Evolutionary conservation across 2,888 invertebrate species (phyloP).

Genomic region (Callinectes sapidus): DNA sequence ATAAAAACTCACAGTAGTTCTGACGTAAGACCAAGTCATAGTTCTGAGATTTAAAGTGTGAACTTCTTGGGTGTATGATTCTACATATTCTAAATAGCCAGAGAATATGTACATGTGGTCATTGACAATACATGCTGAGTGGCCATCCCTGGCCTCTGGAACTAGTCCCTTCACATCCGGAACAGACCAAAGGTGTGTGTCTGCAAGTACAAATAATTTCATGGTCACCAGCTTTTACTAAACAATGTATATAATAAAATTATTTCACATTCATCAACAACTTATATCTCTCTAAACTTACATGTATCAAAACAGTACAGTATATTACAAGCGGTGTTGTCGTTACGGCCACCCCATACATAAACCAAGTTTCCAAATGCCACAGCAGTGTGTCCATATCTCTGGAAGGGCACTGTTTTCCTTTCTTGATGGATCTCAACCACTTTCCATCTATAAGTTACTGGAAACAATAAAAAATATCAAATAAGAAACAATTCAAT

Average conservation of each 20-base stretch:
- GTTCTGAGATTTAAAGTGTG: conserved; percentile 85
- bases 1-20: conserved; percentile 58
- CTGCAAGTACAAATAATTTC: conserved; percentile 74
- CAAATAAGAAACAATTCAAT: background rate
- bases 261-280: background rate
- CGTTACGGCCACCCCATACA: conserved; percentile 95
- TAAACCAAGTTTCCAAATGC: conserved; percentile 85
- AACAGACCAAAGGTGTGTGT: conserved; percentile 82
- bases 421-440: conserved; percentile 77
- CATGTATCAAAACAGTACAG: conserved; percentile 88
- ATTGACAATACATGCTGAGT: conserved; percentile 88
- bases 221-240: background rate
- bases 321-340: conserved; percentile 86
- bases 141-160: conserved; percentile 92
- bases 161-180: conserved; percentile 82
- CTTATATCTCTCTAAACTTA: conserved; percentile 74
- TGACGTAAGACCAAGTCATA: conserved; percentile 83
- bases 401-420: conserved; percentile 83
- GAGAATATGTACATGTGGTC: conserved; percentile 92
- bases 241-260: background rate
- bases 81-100: conserved; percentile 90
- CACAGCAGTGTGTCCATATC: conserved; percentile 95
- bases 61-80: conserved; percentile 87
- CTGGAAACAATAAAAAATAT: conserved; percentile 74
- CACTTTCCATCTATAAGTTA: conserved; percentile 77